Conservation (phyloP, 1,140 invertebrate species). For the Scaptomyza hsui region DNA sequence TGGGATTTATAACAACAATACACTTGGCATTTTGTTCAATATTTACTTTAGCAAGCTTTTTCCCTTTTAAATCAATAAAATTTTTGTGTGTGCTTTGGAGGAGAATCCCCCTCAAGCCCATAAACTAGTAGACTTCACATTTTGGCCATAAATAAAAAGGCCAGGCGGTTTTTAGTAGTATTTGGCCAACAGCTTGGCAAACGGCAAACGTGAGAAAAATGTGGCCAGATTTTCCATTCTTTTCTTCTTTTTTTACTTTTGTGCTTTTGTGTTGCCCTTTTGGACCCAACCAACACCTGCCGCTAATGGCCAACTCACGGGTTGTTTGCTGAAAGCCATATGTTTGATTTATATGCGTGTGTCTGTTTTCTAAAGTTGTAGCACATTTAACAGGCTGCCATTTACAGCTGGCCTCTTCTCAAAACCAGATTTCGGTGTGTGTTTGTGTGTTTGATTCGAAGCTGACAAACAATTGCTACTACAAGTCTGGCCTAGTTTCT, state of each 20-base stretch:
- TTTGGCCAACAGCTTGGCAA: slow-evolving; percentile 37
- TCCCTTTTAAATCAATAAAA: not conserved
- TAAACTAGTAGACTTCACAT: slow-evolving; percentile 57
- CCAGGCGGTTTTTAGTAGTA: slow-evolving; percentile 52
- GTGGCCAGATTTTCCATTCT: not conserved
- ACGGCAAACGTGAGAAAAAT: slow-evolving; percentile 52
- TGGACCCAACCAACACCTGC: slow-evolving; percentile 45
- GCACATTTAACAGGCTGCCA: slow-evolving; percentile 26
- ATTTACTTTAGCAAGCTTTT: not conserved
- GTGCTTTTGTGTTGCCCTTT: not conserved
- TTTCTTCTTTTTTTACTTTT: no score
- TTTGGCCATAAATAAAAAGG: slow-evolving; percentile 62
- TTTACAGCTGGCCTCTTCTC: not conserved
- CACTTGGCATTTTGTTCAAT: not conserved
- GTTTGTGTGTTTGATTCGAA: slow-evolving; percentile 11
- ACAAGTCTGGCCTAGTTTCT: slow-evolving; percentile 34
- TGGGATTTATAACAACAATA: slow-evolving; percentile 25
- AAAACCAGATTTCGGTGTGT: slow-evolving; percentile 45
- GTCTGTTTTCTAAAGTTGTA: slow-evolving; percentile 32
- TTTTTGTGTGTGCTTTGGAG: no score
- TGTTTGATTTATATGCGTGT: slow-evolving; percentile 57
- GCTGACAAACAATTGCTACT: slow-evolving; percentile 52
- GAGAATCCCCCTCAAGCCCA: slow-evolving; percentile 13
- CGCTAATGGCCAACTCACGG: slow-evolving; percentile 38
- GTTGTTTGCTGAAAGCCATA: slow-evolving; percentile 27